Percentiles rank a stretch among this genome's conserved stretches.
Evolutionary conservation across 53 echinoderm and acorn worm species (phyloP).

Genomic region (Stichopus horrens): DNA sequence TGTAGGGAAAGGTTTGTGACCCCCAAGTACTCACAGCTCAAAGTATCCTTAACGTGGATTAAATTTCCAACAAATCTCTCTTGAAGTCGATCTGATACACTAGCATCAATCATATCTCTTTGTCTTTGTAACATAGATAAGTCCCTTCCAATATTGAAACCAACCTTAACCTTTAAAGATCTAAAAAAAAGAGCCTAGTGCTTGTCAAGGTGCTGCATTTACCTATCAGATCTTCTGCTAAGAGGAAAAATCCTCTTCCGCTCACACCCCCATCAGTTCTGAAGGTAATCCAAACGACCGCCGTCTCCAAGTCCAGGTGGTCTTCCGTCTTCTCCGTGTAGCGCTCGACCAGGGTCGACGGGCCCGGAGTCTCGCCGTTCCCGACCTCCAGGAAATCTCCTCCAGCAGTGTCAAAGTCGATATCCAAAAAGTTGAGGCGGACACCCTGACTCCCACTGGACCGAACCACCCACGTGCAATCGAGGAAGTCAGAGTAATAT

Average conservation of each 20-base stretch:
- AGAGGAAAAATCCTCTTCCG: constrained; percentile 52
- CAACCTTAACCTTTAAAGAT: too few relatives aligned
- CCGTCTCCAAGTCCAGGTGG: neutral
- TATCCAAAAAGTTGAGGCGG: constrained; percentile 36
- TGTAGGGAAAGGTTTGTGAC: too few relatives aligned
- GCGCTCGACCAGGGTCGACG: constrained; percentile 13
- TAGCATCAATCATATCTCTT: too few relatives aligned
- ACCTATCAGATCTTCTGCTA: constrained; percentile 25
- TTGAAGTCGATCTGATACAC: too few relatives aligned
- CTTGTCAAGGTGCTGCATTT: neutral
- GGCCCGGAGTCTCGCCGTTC: neutral
- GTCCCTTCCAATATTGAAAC: too few relatives aligned
- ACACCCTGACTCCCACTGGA: constrained; percentile 8
- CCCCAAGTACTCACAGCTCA: too few relatives aligned
- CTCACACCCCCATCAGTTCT: constrained; percentile 45
- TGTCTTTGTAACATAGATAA: too few relatives aligned
- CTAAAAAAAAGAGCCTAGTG: too few relatives aligned
- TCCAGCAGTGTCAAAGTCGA: constrained; percentile 32
- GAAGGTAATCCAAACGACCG: constrained; percentile 53
- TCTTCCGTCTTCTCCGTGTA: constrained; percentile 5
- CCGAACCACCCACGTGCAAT: constrained; percentile 60
- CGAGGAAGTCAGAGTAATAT: constrained; percentile 63
- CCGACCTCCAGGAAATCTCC: constrained; percentile 44
- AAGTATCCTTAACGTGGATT: too few relatives aligned
- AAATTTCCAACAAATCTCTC: too few relatives aligned